A percentile compares a stretch with the other conserved stretches of the same genome.
These are phyloP conservation scores for Stigmatopora argus DNA, from an alignment of 2,113 vertebrate genomes.

Conservation along the genomic window DNA sequence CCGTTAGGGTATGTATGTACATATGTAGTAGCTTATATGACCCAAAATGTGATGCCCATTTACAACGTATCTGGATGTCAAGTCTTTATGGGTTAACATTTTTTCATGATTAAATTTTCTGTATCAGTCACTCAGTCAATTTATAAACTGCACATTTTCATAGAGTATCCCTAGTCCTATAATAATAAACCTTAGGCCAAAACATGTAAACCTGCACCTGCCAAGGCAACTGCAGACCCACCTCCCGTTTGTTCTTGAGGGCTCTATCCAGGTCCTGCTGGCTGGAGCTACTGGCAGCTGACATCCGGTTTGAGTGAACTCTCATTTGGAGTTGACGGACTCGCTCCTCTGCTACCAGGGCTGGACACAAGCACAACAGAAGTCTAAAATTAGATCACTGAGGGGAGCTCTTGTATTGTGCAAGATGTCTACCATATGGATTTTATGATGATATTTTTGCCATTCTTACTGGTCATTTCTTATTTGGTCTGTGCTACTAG, in stretches of 20 bases:
- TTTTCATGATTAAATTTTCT: too few species aligned
- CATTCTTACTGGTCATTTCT: neutral
- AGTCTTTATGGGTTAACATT: too few species aligned
- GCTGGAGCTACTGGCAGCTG: conserved; percentile 85
- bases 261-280: conserved; percentile 86
- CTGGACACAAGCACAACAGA: conserved; percentile 46
- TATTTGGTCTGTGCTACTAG: neutral
- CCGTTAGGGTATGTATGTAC: too few species aligned
- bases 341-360: conserved; percentile 92
- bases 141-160: too few species aligned
- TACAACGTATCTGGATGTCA: too few species aligned
- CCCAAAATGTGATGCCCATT: too few species aligned
- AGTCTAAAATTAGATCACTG: neutral
- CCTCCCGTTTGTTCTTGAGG: conserved; percentile 76
- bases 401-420: neutral
- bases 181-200: neutral
- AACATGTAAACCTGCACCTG: neutral
- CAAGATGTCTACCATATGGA: neutral
- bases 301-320: conserved; percentile 85
- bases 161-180: too few species aligned
- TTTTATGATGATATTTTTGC: neutral
- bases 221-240: conserved; percentile 13
- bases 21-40: too few species aligned
- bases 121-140: too few species aligned
- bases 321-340: conserved; percentile 91